phyloP scores from a whole-genome alignment of 2,113 vertebrate genomes.

The Silurus asotus region DNA sequence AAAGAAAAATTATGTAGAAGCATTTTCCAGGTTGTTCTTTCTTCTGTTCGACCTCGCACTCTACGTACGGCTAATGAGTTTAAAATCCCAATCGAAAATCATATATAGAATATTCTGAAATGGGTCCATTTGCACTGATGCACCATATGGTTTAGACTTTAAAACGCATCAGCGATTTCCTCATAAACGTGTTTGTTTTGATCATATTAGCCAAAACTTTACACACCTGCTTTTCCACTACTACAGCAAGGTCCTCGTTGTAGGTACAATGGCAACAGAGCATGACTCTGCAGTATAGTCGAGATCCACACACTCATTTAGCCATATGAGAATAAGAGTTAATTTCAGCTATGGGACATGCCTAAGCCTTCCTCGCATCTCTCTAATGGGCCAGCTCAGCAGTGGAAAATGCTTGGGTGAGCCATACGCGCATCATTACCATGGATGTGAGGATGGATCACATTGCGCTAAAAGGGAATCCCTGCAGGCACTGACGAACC shows the following conservation, averaged over 20 bases:
- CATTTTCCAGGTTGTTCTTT: neutral
- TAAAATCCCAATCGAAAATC: too few species aligned
- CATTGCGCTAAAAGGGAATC: conserved; percentile 41
- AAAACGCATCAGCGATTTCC: neutral
- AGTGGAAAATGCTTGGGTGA: conserved; percentile 50
- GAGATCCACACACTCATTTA: conserved; percentile 19
- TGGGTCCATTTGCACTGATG: neutral
- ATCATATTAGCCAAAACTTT: neutral
- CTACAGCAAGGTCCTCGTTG: neutral
- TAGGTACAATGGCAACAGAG: neutral
- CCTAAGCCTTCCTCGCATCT: conserved; percentile 3
- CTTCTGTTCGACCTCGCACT: neutral
- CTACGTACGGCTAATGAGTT: neutral
- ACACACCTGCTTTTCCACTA: neutral
- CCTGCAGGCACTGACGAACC: conserved; percentile 33
- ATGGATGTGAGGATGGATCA: conserved; percentile 37
- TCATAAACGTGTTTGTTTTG: neutral
- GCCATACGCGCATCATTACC: conserved; percentile 31
- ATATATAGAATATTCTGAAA: neutral
- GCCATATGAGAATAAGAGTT: conserved; percentile 33
- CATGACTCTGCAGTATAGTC: conserved; percentile 16
- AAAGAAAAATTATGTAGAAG: neutral
- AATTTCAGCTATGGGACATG: conserved; percentile 38
- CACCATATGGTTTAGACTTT: neutral
- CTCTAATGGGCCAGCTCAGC: conserved; percentile 50